Conservation (phyloP, 2,113 vertebrate genomes). For the Herpetotheres cachinnans region DNA sequence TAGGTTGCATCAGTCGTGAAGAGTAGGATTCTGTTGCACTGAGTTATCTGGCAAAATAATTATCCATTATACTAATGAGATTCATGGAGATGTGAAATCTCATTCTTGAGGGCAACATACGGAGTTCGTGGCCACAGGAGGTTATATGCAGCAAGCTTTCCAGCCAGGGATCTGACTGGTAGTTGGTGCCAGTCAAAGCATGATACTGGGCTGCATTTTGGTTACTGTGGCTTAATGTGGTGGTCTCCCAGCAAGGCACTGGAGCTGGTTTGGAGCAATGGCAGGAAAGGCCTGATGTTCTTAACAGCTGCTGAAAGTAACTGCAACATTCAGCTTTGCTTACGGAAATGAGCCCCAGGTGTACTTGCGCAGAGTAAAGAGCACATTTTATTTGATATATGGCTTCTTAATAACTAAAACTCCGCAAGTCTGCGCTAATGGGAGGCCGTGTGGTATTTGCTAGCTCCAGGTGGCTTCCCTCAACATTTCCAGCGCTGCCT, state of each 20-base stretch:
- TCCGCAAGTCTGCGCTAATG: neutral
- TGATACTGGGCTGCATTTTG: accelerated
- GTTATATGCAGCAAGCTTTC: neutral
- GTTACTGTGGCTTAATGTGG: neutral
- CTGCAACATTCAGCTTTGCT: accelerated
- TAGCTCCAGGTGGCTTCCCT: neutral
- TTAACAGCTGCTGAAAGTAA: neutral
- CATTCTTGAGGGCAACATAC: neutral
- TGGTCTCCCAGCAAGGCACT: neutral
- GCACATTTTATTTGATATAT: neutral
- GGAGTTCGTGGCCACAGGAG: neutral
- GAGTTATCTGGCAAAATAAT: neutral
- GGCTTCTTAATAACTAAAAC: neutral
- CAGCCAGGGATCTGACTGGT: neutral
- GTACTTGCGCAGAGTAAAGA: neutral
- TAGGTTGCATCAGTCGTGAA: neutral
- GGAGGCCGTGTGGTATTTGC: neutral
- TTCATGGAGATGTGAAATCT: neutral
- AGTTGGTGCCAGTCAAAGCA: neutral
- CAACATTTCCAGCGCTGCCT: neutral
- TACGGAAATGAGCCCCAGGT: neutral
- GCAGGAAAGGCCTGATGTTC: neutral
- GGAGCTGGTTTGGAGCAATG: neutral
- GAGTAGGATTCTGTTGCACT: neutral
- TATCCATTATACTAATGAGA: neutral